Conservation (phyloP, 2,113 vertebrate species). For the Neofelis nebulosa region DNA sequence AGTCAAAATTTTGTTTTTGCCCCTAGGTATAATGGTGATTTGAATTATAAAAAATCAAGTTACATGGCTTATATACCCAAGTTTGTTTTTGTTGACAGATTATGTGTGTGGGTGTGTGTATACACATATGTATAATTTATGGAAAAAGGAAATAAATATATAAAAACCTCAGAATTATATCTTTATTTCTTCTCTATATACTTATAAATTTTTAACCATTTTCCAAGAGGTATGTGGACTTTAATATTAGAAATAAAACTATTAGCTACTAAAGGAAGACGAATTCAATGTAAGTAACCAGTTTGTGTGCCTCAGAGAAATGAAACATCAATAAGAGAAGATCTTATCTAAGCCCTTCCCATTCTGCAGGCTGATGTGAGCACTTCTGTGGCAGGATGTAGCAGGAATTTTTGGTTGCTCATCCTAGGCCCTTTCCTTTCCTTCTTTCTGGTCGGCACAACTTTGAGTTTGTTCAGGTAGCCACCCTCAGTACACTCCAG, state of each 20-base stretch:
- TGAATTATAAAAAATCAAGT: not conserved
- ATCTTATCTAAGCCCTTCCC: not conserved
- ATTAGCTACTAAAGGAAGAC: not conserved
- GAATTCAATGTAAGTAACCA: not conserved
- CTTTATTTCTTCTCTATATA: not conserved
- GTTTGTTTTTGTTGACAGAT: too few species aligned
- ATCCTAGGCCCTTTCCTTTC: not conserved
- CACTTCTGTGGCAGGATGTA: not conserved
- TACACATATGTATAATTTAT: not conserved
- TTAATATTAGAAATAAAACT: slow-evolving; percentile 15
- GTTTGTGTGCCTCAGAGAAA: not conserved
- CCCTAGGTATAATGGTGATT: not conserved
- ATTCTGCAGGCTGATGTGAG: not conserved
- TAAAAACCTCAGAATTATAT: not conserved
- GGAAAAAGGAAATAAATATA: not conserved
- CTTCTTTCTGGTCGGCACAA: not conserved
- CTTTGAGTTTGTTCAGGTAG: not conserved
- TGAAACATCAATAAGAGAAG: not conserved
- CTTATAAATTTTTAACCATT: not conserved
- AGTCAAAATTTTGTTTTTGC: not conserved
- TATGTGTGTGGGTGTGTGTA: not conserved
- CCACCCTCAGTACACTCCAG: not conserved
- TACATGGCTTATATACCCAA: not conserved
- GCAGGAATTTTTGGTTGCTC: not conserved
- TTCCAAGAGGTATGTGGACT: not conserved